Percentiles rank a stretch among this genome's conserved stretches.
phyloP scores from a whole-genome alignment of 1,140 invertebrate genomes.

The Pollicipes pollicipes region DNA sequence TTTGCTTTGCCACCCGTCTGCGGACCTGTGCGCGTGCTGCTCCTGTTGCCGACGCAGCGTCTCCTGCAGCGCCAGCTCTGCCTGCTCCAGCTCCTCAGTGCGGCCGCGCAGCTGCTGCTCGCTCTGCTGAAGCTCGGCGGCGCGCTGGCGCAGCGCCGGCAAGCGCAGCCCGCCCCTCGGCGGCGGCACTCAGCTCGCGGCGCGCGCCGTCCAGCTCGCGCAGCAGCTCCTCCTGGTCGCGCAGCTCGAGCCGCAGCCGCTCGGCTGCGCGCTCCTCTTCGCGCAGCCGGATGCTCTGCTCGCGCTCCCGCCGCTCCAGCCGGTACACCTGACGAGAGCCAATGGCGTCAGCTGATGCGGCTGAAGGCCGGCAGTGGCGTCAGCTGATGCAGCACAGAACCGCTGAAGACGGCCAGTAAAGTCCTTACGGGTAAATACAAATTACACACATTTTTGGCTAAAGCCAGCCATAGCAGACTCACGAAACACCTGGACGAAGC shows the following conservation, averaged over 20 bases:
- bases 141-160: constrained; percentile 17
- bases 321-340: constrained; percentile 15
- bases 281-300: constrained; percentile 20
- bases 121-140: constrained; percentile 21
- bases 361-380: too few relatives aligned
- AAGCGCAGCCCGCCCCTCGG: constrained; percentile 19
- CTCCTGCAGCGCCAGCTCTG: constrained; percentile 19
- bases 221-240: constrained; percentile 25
- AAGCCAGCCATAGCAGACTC: too few relatives aligned
- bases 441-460: too few relatives aligned
- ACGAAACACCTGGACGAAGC: too few relatives aligned
- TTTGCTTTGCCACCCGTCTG: too few relatives aligned
- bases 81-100: constrained; percentile 25
- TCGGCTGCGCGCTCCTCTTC: constrained; percentile 21
- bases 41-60: constrained; percentile 19
- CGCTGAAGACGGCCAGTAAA: too few relatives aligned
- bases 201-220: constrained; percentile 21
- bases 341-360: too few relatives aligned
- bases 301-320: constrained; percentile 19
- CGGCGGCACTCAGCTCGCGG: constrained; percentile 22
- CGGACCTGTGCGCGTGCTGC: constrained; percentile 11
- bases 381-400: too few relatives aligned
- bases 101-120: constrained; percentile 21
- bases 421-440: too few relatives aligned
- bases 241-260: constrained; percentile 21